A percentile compares a stretch with the other conserved stretches of the same genome.
These are phyloP conservation scores for Gadus chalcogrammus DNA, from an alignment of 2,113 vertebrate species.

Conservation along the genomic window DNA sequence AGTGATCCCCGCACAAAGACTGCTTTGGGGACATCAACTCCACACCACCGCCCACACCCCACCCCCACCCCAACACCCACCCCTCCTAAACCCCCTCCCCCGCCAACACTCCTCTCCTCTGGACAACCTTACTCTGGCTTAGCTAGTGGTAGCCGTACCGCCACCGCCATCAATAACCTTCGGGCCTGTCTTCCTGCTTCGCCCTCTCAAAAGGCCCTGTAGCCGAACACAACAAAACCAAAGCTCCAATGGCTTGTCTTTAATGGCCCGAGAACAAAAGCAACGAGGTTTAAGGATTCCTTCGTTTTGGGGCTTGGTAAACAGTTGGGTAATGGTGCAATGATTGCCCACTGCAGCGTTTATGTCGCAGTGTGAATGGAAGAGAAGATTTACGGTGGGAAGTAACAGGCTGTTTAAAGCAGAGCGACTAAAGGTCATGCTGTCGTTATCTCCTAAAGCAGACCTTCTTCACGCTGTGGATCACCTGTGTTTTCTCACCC, in stretches of 20 bases:
- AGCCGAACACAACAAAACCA: slow-evolving; percentile 50
- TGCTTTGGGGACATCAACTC: slow-evolving; percentile 63
- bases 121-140: slow-evolving; percentile 42
- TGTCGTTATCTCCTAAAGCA: slow-evolving; percentile 59
- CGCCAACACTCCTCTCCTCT: slow-evolving; percentile 35
- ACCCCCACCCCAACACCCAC: slow-evolving; percentile 1
- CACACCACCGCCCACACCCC: slow-evolving; percentile 5
- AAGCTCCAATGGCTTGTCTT: slow-evolving; percentile 42
- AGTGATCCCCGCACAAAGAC: slow-evolving; percentile 73
- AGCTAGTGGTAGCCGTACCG: background rate
- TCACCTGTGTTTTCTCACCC: slow-evolving; percentile 41
- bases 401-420: slow-evolving; percentile 56
- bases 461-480: slow-evolving; percentile 27
- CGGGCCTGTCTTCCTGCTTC: slow-evolving; percentile 16
- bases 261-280: slow-evolving; percentile 57
- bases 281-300: slow-evolving; percentile 35
- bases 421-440: slow-evolving; percentile 48
- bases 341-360: slow-evolving; percentile 52
- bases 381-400: slow-evolving; percentile 65
- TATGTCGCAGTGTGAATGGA: slow-evolving; percentile 40
- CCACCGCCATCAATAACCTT: slow-evolving; percentile 58
- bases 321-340: slow-evolving; percentile 58
- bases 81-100: slow-evolving; percentile 37
- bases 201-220: slow-evolving; percentile 36
- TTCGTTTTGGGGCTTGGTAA: slow-evolving; percentile 47